A percentile compares a stretch with the other conserved stretches of the same genome.
Evolutionary conservation across 2,797 vertebrate genomes (phyloP).

Genomic region (Halcyon chelicuti): DNA sequence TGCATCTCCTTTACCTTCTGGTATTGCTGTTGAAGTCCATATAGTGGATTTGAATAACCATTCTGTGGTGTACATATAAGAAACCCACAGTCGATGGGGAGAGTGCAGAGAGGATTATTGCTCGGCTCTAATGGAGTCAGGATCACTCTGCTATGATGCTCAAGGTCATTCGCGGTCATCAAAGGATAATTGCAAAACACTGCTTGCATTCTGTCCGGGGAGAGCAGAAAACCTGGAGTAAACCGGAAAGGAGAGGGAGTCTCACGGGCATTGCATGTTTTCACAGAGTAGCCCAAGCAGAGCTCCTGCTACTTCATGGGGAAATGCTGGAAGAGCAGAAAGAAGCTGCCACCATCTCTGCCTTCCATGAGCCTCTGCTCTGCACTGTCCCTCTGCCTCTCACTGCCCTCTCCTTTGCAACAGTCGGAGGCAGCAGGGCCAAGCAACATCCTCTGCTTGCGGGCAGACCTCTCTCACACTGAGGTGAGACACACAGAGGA

Average conservation of each 20-base stretch:
- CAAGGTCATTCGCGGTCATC: neutral
- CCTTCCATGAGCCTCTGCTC: neutral
- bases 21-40: neutral
- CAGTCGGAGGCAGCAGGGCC: neutral
- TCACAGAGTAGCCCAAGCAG: neutral
- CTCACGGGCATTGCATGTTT: neutral
- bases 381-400: neutral
- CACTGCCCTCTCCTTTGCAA: neutral
- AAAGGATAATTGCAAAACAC: neutral
- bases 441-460: neutral
- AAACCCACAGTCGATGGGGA: neutral
- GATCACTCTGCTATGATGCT: neutral
- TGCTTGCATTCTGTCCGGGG: neutral
- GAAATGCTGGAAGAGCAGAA: neutral
- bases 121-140: neutral
- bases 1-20: neutral
- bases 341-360: neutral
- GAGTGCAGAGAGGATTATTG: neutral
- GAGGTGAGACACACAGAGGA: neutral
- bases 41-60: neutral
- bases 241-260: neutral
- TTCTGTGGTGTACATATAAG: neutral
- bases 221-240: neutral
- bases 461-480: neutral
- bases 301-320: neutral